These are phyloP conservation scores for Aphrophora alni DNA, from an alignment of 2,888 invertebrate species.

Conservation along the genomic window DNA sequence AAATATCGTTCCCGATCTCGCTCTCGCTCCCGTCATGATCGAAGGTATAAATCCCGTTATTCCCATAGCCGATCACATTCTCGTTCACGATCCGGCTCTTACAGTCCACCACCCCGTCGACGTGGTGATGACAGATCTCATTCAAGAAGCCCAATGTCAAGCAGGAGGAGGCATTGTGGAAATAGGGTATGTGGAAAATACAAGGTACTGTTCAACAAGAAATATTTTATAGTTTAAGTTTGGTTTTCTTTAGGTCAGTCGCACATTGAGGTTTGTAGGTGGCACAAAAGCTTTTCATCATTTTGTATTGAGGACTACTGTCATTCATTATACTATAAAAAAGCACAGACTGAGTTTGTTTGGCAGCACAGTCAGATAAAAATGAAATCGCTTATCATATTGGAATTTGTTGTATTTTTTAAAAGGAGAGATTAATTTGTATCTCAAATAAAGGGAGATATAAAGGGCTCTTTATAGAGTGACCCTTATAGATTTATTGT, in stretches of 20 bases:
- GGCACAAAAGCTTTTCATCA: too few relatives aligned
- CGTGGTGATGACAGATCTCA: slow-evolving; percentile 62
- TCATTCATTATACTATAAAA: too few relatives aligned
- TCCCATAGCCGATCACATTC: slow-evolving; percentile 40
- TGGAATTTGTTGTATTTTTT: too few relatives aligned
- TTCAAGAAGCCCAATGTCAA: slow-evolving; percentile 84
- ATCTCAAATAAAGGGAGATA: too few relatives aligned
- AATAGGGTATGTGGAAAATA: slow-evolving; percentile 66
- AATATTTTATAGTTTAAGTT: not conserved
- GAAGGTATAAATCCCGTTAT: slow-evolving; percentile 39
- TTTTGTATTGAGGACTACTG: too few relatives aligned
- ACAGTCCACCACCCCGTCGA: slow-evolving; percentile 44
- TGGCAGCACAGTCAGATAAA: too few relatives aligned
- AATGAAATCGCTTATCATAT: too few relatives aligned
- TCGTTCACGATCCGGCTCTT: slow-evolving; percentile 42
- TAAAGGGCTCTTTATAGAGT: too few relatives aligned
- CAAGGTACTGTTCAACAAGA: not conserved
- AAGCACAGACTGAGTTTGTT: too few relatives aligned
- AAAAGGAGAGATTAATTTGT: too few relatives aligned
- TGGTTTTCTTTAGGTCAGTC: not conserved
- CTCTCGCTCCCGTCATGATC: slow-evolving; percentile 39
- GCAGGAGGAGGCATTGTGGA: slow-evolving; percentile 76
- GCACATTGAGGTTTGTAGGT: not conserved
- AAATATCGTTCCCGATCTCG: slow-evolving; percentile 47
- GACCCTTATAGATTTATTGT: too few relatives aligned